Evolutionary conservation across 1,140 invertebrate genomes (phyloP).

Genomic region (Rhagoletis pomonella): DNA sequence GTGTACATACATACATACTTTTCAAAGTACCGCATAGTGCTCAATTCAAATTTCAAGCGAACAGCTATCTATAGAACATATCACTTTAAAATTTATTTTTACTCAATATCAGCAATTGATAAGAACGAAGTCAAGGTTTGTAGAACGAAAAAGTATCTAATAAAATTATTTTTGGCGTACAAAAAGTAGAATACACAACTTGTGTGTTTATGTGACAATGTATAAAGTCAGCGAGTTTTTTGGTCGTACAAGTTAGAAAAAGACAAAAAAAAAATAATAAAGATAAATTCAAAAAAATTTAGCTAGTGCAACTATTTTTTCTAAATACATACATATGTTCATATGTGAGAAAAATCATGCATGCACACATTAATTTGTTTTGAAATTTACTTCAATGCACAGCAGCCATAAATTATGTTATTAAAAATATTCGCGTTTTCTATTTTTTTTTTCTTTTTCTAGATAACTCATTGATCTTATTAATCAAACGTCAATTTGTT

Average conservation of each 20-base stretch:
- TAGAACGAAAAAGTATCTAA: conserved; percentile 6
- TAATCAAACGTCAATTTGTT: conserved; percentile 27
- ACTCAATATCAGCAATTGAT: conserved; percentile 33
- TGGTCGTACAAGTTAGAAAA: no score
- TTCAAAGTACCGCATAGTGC: no score
- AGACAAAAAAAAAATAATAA: no score
- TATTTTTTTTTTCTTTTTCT: neutral
- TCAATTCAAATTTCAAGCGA: neutral
- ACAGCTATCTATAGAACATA: neutral
- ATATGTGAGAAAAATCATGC: neutral
- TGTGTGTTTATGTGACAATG: no score
- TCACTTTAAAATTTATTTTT: conserved; percentile 1
- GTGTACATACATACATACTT: no score
- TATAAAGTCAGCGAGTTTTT: no score
- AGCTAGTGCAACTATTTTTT: neutral
- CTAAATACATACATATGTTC: neutral
- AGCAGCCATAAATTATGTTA: neutral
- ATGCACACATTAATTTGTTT: neutral
- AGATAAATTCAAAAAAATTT: neutral
- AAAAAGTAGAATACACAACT: neutral
- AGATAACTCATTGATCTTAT: neutral
- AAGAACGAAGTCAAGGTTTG: conserved; percentile 17
- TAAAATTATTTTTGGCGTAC: neutral
- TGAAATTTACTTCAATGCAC: neutral
- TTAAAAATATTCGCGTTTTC: neutral